phyloP scores from a whole-genome alignment of 1,140 invertebrate genomes.

The Orchesella cincta region DNA sequence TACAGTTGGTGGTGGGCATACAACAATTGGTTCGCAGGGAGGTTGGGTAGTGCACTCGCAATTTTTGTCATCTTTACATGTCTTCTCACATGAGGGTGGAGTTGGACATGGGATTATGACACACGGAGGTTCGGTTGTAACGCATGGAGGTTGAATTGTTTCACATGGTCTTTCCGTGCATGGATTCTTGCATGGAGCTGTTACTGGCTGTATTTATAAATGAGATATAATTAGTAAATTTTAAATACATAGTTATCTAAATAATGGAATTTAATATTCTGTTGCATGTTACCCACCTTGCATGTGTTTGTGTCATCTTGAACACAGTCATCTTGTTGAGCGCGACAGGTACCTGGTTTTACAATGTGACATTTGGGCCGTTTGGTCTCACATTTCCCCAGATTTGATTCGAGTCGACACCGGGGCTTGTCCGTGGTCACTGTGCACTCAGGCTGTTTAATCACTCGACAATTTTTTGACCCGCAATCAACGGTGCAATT shows the following conservation, averaged over 20 bases:
- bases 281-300: too few relatives aligned
- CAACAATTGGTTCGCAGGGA: neutral
- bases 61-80: neutral
- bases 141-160: neutral
- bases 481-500: slow-evolving; percentile 2
- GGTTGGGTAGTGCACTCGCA: neutral
- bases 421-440: neutral
- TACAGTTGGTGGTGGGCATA: neutral
- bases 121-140: neutral
- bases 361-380: neutral
- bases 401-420: neutral
- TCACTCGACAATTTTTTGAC: neutral
- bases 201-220: too few relatives aligned
- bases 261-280: too few relatives aligned
- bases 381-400: neutral
- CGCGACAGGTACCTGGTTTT: neutral
- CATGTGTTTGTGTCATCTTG: neutral
- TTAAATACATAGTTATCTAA: too few relatives aligned
- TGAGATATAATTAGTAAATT: too few relatives aligned
- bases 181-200: neutral
- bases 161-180: neutral
- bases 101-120: neutral
- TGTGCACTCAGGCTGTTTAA: neutral
- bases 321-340: neutral
- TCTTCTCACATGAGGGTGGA: neutral